Evolutionary conservation across 1,140 invertebrate species (phyloP), one percentile per base, ranked within the genome.

Genomic region (Cydia amplana): DNA sequence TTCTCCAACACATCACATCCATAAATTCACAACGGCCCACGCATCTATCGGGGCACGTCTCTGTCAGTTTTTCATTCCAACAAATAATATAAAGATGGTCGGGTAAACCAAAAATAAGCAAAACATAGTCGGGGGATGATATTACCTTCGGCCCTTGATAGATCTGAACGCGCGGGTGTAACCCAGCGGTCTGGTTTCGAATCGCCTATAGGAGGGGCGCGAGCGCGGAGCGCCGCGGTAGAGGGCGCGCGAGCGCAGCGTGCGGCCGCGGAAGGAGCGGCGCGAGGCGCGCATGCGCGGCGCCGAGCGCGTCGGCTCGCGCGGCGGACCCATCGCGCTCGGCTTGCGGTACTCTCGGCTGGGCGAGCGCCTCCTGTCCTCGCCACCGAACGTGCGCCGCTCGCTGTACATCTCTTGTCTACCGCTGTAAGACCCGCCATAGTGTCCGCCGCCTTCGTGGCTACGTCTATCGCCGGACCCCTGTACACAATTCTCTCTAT

Each of bases 381-480:
- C 92, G 73, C 86, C 85, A 74, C 87, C 87, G 81, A 91, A 92
- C 72, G 87, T 87, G 77, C 93, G 85, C 75, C 93, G 84, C 78
- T 93, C 93, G 81, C 89, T 83, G 83, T 93, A 93, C 83, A 86
- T 89, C 60, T 93, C 93, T 85, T 92, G 91, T 81, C 91, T 90
- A 81, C 90, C 84, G 84, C 89, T 82, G 80, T 91, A 91, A 55
- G 89, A 90, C 78, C 89, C 88, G 75, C 91, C 91, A 83, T 93
- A 93, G 85, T 93, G 92, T 73, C 91, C 87, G 79, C 90, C 89
- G 79, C 88, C 90, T 74, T 93, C 93, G 86, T 93, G 91, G 85
- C 92, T 93, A 89, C 93, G 88, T 91, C 93, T 93, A 85, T 92
- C 91, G 79, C 92, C 82, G 89, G 91, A 90, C 79, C 91, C 93